Evolutionary conservation across 92 coral and sea anemone species (phyloP).

Genomic region (Porites cylindrica): DNA sequence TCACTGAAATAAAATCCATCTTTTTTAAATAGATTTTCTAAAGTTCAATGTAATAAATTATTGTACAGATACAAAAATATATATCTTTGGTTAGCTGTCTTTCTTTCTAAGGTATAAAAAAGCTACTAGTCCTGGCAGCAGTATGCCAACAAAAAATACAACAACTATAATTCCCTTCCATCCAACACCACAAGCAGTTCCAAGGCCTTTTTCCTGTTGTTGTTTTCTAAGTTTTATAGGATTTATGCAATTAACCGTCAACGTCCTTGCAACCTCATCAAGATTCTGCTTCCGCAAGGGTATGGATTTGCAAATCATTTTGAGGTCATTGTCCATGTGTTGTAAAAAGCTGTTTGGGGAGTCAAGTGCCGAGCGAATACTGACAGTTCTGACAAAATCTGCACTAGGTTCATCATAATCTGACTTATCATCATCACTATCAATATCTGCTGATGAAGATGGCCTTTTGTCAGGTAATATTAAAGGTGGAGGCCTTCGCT

Average conservation of each 20-base stretch:
- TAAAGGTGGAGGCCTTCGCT: slow-evolving; percentile 76
- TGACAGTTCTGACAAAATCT: slow-evolving; percentile 82
- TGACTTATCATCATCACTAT: slow-evolving; percentile 55
- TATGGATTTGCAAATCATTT: slow-evolving; percentile 89
- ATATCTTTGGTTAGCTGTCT: slow-evolving; percentile 31
- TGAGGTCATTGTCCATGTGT: slow-evolving; percentile 95
- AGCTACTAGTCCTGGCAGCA: slow-evolving; percentile 79
- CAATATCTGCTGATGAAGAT: slow-evolving; percentile 50
- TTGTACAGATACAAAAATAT: slow-evolving; percentile 14
- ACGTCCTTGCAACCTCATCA: slow-evolving; percentile 88
- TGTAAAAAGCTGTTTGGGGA: slow-evolving; percentile 89
- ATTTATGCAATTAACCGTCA: slow-evolving; percentile 94
- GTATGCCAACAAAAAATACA: slow-evolving; percentile 77
- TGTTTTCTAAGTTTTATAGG: slow-evolving; percentile 79
- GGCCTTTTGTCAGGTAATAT: slow-evolving; percentile 41
- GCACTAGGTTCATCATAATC: slow-evolving; percentile 58
- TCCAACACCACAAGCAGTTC: slow-evolving; percentile 89
- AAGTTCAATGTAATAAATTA: neutral
- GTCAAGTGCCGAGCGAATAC: slow-evolving; percentile 91
- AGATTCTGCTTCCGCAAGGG: slow-evolving; percentile 79
- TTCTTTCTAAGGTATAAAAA: slow-evolving; percentile 23
- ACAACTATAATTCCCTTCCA: slow-evolving; percentile 87
- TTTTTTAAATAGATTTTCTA: slow-evolving; percentile 15
- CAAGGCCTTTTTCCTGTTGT: slow-evolving; percentile 82
- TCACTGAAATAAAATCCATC: neutral